These are phyloP conservation scores for Caenorhabditis sp. DNA, from an alignment of 2,888 invertebrate species.

Conservation along the genomic window DNA sequence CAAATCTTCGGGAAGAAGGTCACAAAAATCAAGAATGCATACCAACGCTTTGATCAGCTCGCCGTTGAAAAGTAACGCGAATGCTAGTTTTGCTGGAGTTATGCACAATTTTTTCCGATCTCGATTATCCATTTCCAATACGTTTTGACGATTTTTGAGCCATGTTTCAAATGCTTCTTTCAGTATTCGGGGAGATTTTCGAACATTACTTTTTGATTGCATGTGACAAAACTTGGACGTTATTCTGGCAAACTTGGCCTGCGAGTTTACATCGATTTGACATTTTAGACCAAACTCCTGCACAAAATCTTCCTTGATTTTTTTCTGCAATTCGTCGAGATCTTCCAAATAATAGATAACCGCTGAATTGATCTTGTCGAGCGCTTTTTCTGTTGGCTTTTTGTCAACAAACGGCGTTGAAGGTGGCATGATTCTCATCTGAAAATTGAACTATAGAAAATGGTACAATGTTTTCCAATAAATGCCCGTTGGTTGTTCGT, in stretches of 20 bases:
- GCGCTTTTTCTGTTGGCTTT: not conserved
- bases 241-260: not conserved
- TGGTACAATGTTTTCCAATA: too few species aligned
- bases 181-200: not conserved
- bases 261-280: not conserved
- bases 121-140: not conserved
- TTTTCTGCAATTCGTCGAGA: not conserved
- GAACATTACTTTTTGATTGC: not conserved
- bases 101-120: not conserved
- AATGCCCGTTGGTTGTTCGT: too few species aligned
- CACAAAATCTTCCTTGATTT: not conserved
- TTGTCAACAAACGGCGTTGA: not conserved
- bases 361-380: not conserved
- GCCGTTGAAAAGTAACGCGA: not conserved
- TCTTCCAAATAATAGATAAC: not conserved
- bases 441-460: not conserved
- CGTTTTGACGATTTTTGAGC: not conserved
- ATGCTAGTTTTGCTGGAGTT: not conserved
- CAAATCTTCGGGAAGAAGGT: slow-evolving; percentile 17
- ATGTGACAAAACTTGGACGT: not conserved
- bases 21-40: slow-evolving; percentile 23
- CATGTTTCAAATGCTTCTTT: not conserved
- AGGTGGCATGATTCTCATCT: not conserved
- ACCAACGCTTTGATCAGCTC: slow-evolving; percentile 19
- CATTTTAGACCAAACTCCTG: not conserved